phyloP scores from a whole-genome alignment of 2,113 vertebrate species.

The Oncorhynchus clarkii region DNA sequence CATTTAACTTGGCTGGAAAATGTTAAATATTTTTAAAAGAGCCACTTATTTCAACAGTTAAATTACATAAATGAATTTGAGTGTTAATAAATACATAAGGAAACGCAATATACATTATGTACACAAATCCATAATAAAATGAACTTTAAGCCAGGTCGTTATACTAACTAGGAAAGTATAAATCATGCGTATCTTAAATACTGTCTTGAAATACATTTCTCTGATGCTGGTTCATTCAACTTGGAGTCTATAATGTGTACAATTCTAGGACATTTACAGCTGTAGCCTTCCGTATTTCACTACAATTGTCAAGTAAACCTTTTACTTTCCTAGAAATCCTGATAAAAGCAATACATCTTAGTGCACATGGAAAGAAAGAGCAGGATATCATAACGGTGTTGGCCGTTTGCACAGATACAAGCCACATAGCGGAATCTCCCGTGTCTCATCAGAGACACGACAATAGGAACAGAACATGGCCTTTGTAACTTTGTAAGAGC shows the following conservation, averaged over 20 bases:
- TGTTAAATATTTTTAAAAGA: background rate
- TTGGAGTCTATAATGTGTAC: constrained; percentile 5
- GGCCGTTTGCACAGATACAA: constrained; percentile 47
- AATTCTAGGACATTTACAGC: no score
- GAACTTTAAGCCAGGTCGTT: constrained; percentile 34
- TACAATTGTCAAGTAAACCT: constrained; percentile 20
- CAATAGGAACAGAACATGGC: background rate
- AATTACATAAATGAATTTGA: constrained; percentile 28
- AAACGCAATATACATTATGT: background rate
- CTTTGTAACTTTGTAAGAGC: background rate
- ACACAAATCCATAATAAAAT: constrained; percentile 34
- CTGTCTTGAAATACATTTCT: constrained; percentile 1
- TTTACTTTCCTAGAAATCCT: constrained; percentile 3
- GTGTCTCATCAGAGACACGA: background rate
- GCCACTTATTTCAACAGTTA: background rate
- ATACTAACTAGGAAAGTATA: constrained; percentile 4
- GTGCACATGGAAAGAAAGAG: background rate
- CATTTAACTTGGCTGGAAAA: background rate
- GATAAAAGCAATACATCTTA: constrained; percentile 6
- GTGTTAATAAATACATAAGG: constrained; percentile 27
- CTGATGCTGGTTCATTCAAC: background rate
- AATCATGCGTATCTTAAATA: background rate
- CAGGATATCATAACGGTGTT: constrained; percentile 19
- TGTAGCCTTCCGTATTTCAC: background rate
- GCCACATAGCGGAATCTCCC: constrained; percentile 17